These are phyloP conservation scores for Neotoxoptera formosana DNA, from an alignment of 1,140 invertebrate species.

Conservation along the genomic window DNA sequence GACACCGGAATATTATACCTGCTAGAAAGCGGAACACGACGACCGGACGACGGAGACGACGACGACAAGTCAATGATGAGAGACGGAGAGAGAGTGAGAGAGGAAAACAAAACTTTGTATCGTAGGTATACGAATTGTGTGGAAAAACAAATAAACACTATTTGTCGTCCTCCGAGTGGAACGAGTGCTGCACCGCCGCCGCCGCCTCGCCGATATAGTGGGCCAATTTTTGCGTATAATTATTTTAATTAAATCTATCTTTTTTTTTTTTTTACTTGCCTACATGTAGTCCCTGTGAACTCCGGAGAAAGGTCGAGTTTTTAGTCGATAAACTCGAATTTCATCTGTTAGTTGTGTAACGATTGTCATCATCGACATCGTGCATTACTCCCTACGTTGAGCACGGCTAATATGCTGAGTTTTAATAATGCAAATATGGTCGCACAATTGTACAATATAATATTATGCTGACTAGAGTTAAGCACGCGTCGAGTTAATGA, in stretches of 20 bases:
- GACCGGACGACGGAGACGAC: not conserved
- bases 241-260: not conserved
- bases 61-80: not conserved
- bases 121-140: not conserved
- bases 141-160: not conserved
- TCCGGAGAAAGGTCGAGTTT: not conserved
- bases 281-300: not conserved
- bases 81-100: not conserved
- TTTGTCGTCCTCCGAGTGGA: not conserved
- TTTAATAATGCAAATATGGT: too few species aligned
- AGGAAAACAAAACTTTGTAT: not conserved
- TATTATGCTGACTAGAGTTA: too few species aligned
- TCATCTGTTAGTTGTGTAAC: too few species aligned
- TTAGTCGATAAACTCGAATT: not conserved
- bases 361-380: too few species aligned
- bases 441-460: too few species aligned
- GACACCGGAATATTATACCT: conserved; percentile 8
- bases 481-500: too few species aligned
- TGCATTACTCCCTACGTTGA: too few species aligned
- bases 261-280: too few species aligned
- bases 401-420: too few species aligned
- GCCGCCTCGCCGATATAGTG: not conserved
- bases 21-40: conserved; percentile 33
- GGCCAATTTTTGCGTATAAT: not conserved
- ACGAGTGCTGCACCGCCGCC: not conserved